A percentile compares a stretch with the other conserved stretches of the same genome.
phyloP scores from a whole-genome alignment of 2,888 invertebrate genomes.

The Rhogogaster chlorosoma region DNA sequence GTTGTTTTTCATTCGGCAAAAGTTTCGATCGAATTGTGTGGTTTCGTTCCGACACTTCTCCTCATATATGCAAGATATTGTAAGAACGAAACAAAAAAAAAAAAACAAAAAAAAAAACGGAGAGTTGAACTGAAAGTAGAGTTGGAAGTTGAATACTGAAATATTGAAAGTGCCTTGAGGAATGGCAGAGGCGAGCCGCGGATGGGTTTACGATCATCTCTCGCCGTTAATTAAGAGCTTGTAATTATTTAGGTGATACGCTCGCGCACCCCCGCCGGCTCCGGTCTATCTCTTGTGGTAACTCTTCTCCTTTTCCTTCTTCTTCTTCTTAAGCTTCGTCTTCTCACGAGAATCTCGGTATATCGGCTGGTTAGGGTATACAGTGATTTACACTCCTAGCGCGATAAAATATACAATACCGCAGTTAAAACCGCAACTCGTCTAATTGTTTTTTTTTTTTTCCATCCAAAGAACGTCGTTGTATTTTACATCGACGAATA shows the following conservation, averaged over 20 bases:
- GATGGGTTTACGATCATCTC: conserved; percentile 76
- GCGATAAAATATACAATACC: conserved; percentile 60
- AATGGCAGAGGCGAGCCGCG: conserved; percentile 69
- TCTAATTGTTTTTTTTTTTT: not conserved
- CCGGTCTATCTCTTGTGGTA: conserved; percentile 59
- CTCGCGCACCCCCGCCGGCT: conserved; percentile 76
- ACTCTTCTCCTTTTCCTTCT: conserved; percentile 55
- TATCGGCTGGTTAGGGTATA: conserved; percentile 2
- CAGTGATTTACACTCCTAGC: conserved; percentile 69
- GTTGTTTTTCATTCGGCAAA: not conserved
- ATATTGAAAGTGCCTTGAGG: conserved; percentile 60
- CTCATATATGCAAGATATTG: not conserved
- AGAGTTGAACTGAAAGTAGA: not conserved
- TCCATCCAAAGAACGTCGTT: not conserved
- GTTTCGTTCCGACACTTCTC: not conserved
- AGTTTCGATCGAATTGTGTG: not conserved
- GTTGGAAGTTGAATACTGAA: conserved; percentile 21
- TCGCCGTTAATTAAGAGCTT: conserved; percentile 77
- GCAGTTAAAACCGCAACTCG: not conserved
- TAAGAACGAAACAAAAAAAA: not conserved
- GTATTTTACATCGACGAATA: not conserved
- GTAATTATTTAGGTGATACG: conserved; percentile 77
- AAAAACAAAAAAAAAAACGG: not conserved
- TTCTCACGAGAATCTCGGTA: conserved; percentile 14
- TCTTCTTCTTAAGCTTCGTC: conserved; percentile 5